Percentiles rank a stretch among this genome's conserved stretches.
These are phyloP conservation scores for Pachliopta kotzebuea DNA, from an alignment of 2,888 invertebrate genomes.

Conservation along the genomic window DNA sequence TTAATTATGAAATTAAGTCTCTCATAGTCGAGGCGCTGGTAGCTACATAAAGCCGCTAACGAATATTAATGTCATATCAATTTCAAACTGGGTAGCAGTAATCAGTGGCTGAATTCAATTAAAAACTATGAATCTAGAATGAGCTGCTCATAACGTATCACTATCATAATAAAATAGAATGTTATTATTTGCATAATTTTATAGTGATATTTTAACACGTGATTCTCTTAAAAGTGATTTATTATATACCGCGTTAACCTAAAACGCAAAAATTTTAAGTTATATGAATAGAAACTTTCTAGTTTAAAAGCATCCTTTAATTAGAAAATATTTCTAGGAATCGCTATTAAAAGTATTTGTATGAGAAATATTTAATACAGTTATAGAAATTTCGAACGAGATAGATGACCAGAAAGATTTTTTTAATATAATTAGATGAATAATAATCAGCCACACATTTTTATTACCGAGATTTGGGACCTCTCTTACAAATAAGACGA, in stretches of 20 bases:
- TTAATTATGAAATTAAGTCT: constrained; percentile 3
- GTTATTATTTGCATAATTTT: constrained; percentile 27
- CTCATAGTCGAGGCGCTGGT: constrained; percentile 5
- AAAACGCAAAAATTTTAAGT: not conserved
- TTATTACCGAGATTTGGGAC: too few species aligned
- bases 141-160: constrained; percentile 16
- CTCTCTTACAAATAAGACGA: too few species aligned
- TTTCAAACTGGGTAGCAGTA: constrained; percentile 16
- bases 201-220: constrained; percentile 9
- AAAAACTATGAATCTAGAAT: constrained; percentile 28
- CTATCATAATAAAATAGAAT: constrained; percentile 20
- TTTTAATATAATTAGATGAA: too few species aligned
- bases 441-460: too few species aligned
- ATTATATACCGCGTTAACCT: constrained; percentile 13
- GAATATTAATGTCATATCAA: constrained; percentile 28
- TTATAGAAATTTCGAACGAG: too few species aligned
- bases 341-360: too few species aligned
- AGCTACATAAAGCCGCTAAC: constrained; percentile 16
- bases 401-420: too few species aligned
- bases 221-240: constrained; percentile 10
- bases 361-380: too few species aligned
- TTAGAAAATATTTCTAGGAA: not conserved
- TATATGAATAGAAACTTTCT: not conserved
- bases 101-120: constrained; percentile 27
- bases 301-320: not conserved